phyloP scores from a whole-genome alignment of 2,113 vertebrate species.

The Myrmophylax atrothorax region DNA sequence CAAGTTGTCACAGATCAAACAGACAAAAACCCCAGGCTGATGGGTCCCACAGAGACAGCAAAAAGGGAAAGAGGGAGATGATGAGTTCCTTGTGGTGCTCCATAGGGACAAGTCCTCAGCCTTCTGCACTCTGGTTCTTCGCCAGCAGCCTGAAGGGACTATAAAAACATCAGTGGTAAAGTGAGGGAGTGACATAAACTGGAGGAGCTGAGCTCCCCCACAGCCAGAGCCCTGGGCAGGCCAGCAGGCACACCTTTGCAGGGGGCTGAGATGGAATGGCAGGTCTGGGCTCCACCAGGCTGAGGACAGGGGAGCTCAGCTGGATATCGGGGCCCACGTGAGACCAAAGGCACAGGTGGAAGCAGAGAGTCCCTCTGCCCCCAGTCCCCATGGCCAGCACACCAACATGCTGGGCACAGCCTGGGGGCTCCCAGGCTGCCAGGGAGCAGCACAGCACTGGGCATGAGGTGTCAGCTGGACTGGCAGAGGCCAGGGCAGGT shows the following conservation, averaged over 20 bases:
- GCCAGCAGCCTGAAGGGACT: background rate
- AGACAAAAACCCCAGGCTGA: background rate
- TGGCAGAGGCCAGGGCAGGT: background rate
- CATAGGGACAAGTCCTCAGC: background rate
- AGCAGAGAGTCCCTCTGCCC: background rate
- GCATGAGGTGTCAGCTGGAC: rapidly evolving
- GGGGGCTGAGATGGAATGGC: rapidly evolving
- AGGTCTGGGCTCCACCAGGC: background rate
- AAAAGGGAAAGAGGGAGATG: background rate
- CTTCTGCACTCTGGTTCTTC: background rate
- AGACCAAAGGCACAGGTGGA: background rate
- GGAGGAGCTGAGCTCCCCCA: background rate
- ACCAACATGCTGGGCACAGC: background rate
- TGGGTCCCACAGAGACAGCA: background rate
- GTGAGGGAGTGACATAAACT: background rate
- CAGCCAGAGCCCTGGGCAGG: background rate
- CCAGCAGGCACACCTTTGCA: background rate
- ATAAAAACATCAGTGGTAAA: background rate
- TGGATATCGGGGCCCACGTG: rapidly evolving
- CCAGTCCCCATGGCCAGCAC: background rate
- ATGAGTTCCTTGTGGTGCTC: rapidly evolving
- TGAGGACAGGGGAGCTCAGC: background rate
- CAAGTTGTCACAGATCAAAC: background rate
- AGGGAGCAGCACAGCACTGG: background rate
- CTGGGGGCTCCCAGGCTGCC: rapidly evolving